Conservation (phyloP, 2,797 vertebrate genomes). For the Lutjanus argentimaculatus region DNA sequence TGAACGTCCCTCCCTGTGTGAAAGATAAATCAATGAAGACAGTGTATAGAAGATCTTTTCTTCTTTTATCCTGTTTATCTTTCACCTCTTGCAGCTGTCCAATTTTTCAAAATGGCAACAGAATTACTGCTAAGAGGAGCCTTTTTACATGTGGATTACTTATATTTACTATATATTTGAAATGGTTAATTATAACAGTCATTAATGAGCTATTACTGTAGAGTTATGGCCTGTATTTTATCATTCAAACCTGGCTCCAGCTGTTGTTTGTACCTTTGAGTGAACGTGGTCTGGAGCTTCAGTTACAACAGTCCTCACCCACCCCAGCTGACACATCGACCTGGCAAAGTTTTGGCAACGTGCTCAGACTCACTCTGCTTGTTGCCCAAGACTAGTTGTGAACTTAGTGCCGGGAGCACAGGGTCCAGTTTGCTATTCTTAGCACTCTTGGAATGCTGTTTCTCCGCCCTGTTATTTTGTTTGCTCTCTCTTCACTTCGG, state of each 20-base stretch:
- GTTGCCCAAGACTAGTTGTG: conserved; percentile 75
- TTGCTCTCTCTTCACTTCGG: conserved; percentile 71
- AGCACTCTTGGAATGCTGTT: conserved; percentile 85
- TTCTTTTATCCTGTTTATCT: conserved; percentile 24
- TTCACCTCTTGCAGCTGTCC: conserved; percentile 17
- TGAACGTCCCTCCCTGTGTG: not conserved
- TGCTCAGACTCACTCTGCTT: conserved; percentile 54
- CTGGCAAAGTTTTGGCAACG: conserved; percentile 59
- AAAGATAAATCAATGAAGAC: conserved; percentile 31
- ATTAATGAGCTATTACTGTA: not conserved
- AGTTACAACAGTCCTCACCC: conserved; percentile 21
- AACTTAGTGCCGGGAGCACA: conserved; percentile 76
- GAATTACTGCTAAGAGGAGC: not conserved
- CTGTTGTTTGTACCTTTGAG: not conserved
- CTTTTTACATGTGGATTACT: not conserved
- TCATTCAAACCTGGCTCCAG: not conserved
- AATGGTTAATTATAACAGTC: not conserved
- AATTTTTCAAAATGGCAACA: conserved; percentile 12
- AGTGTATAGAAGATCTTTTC: conserved; percentile 11
- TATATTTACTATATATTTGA: too few species aligned
- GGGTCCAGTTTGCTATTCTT: conserved; percentile 85
- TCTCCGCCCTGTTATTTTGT: conserved; percentile 85
- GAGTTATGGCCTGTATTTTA: not conserved
- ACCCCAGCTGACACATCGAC: conserved; percentile 15
- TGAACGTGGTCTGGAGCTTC: not conserved